A percentile compares a stretch with the other conserved stretches of the same genome.
These are phyloP conservation scores for Papilio polyxenes DNA, from an alignment of 1,140 invertebrate species.

Conservation along the genomic window DNA sequence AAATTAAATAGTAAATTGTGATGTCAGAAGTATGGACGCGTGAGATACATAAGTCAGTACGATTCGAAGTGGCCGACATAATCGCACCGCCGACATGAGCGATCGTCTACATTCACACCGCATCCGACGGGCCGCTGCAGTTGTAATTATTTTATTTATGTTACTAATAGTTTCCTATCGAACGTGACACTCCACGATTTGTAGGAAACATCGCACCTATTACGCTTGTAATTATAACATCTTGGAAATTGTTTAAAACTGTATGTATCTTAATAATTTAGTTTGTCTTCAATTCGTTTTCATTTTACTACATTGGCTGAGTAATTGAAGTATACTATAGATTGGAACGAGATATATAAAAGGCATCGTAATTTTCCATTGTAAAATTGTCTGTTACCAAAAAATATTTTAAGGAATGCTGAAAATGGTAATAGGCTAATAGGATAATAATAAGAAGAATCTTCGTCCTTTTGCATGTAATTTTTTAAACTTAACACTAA, in stretches of 20 bases:
- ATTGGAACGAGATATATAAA: no score
- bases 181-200: constrained; percentile 50
- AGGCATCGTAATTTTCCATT: no score
- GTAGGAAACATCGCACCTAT: constrained; percentile 38
- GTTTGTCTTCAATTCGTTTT: neutral
- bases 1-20: constrained; percentile 19
- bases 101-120: constrained; percentile 39
- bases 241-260: neutral
- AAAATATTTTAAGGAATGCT: no score
- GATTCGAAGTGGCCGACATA: constrained; percentile 8
- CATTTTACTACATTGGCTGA: neutral
- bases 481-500: neutral
- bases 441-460: neutral
- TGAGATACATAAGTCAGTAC: constrained; percentile 8
- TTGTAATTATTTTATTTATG: constrained; percentile 71
- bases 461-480: neutral
- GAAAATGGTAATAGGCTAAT: neutral
- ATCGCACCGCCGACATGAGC: constrained; percentile 35
- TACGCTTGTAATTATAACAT: constrained; percentile 7
- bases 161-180: constrained; percentile 66
- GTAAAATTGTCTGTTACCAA: no score
- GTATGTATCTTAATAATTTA: neutral
- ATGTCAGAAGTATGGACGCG: constrained; percentile 7
- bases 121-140: constrained; percentile 40
- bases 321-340: no score